These are phyloP conservation scores for Emberiza fucata DNA, from an alignment of 2,113 vertebrate species.

Conservation along the genomic window DNA sequence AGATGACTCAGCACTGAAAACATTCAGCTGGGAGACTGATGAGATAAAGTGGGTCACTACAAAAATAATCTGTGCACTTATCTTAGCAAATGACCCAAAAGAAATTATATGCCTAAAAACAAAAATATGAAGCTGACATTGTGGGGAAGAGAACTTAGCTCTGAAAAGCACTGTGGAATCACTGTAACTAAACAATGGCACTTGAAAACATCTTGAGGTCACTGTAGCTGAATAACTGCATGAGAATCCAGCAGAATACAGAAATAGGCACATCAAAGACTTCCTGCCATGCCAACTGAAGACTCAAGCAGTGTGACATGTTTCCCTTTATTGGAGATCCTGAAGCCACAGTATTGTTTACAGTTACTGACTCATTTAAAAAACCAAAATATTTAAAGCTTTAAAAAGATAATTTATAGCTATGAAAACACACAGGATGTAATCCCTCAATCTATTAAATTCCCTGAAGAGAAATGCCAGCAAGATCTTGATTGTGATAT, in stretches of 20 bases:
- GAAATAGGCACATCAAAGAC: background rate
- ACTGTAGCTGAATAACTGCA: background rate
- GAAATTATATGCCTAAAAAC: background rate
- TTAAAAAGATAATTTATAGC: background rate
- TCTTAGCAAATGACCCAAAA: background rate
- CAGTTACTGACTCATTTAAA: background rate
- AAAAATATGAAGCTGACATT: background rate
- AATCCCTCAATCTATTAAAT: background rate
- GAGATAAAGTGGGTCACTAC: slow-evolving; percentile 20
- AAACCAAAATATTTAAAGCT: background rate
- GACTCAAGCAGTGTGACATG: background rate
- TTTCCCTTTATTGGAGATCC: background rate
- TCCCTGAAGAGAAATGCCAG: background rate
- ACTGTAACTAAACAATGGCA: background rate
- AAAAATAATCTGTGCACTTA: background rate
- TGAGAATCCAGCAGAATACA: background rate
- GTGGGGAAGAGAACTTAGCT: background rate
- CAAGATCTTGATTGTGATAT: background rate
- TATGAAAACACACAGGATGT: background rate
- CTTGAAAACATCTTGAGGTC: background rate
- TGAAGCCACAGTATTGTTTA: background rate
- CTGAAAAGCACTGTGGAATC: background rate
- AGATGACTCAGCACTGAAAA: slow-evolving; percentile 21
- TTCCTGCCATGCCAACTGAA: background rate
- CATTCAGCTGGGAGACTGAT: background rate